Percentiles rank a stretch among this genome's conserved stretches.
phyloP scores from a whole-genome alignment of 2,888 invertebrate species.

The Polyommatus iphigenia region DNA sequence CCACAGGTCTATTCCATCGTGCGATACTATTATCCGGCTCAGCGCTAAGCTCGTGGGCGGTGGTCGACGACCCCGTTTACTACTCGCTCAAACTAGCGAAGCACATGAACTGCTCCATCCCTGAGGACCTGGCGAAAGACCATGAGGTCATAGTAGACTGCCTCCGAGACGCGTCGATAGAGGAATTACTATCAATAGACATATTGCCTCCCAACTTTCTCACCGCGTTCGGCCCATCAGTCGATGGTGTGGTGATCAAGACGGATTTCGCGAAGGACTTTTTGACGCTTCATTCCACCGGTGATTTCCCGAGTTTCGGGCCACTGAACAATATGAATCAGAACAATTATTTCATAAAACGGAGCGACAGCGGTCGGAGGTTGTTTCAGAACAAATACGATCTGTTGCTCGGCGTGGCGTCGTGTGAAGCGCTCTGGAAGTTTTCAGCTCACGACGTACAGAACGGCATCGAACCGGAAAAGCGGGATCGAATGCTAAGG shows the following conservation, averaged over 20 bases:
- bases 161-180: slow-evolving; percentile 86
- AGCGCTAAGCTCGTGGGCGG: slow-evolving; percentile 93
- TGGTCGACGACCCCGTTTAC: slow-evolving; percentile 91
- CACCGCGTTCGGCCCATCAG: slow-evolving; percentile 94
- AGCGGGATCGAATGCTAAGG: slow-evolving; percentile 90
- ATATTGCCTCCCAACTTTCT: slow-evolving; percentile 90
- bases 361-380: slow-evolving; percentile 81
- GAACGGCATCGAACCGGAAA: slow-evolving; percentile 92
- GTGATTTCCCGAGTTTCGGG: slow-evolving; percentile 83
- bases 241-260: slow-evolving; percentile 96
- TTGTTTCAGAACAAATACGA: slow-evolving; percentile 86
- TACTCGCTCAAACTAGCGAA: slow-evolving; percentile 90
- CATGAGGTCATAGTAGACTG: slow-evolving; percentile 93
- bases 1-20: slow-evolving; percentile 90
- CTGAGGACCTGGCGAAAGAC: slow-evolving; percentile 89
- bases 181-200: slow-evolving; percentile 86
- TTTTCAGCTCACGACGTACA: slow-evolving; percentile 91
- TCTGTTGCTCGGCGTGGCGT: slow-evolving; percentile 94
- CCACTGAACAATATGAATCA: slow-evolving; percentile 79
- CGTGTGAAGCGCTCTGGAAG: slow-evolving; percentile 94
- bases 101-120: slow-evolving; percentile 90
- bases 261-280: slow-evolving; percentile 91
- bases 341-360: slow-evolving; percentile 80
- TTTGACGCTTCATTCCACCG: slow-evolving; percentile 84
- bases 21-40: slow-evolving; percentile 93